Conservation (phyloP, 2,888 invertebrate genomes). For the Pheosia tremula region DNA sequence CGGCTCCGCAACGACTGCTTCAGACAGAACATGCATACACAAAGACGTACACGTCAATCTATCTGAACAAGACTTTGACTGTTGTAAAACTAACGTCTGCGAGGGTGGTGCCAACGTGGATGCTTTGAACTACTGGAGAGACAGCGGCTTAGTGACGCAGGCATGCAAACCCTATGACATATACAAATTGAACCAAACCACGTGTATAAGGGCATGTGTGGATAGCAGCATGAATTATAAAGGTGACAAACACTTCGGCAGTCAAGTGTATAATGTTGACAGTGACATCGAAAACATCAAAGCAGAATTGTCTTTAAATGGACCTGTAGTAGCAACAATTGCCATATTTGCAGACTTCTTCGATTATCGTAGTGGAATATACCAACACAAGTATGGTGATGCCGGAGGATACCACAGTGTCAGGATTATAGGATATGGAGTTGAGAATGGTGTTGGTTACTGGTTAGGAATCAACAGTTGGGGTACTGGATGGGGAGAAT, state of each 20-base stretch:
- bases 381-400: conserved; percentile 11
- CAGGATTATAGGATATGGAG: conserved; percentile 26
- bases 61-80: conserved; percentile 24
- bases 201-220: conserved; percentile 1
- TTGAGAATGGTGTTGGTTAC: conserved; percentile 16
- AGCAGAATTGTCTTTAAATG: conserved; percentile 21
- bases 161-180: conserved; percentile 25
- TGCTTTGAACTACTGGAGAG: conserved; percentile 13
- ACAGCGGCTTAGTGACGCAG: conserved; percentile 13
- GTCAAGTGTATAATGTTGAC: conserved; percentile 7
- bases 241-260: conserved; percentile 21
- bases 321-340: conserved; percentile 17
- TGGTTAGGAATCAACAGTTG: conserved; percentile 32
- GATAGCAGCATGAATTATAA: conserved; percentile 9
- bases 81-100: neutral
- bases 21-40: conserved; percentile 29
- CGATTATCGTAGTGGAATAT: conserved; percentile 8
- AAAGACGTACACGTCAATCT: conserved; percentile 15
- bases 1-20: neutral
- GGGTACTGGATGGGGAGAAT: conserved; percentile 14
- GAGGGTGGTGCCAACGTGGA: fast-evolving
- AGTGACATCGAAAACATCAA: conserved; percentile 13
- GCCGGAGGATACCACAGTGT: neutral
- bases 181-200: neutral
- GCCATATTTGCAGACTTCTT: neutral